Evolutionary conservation across 2,888 invertebrate genomes (phyloP).

Genomic region (Pyralis farinalis): DNA sequence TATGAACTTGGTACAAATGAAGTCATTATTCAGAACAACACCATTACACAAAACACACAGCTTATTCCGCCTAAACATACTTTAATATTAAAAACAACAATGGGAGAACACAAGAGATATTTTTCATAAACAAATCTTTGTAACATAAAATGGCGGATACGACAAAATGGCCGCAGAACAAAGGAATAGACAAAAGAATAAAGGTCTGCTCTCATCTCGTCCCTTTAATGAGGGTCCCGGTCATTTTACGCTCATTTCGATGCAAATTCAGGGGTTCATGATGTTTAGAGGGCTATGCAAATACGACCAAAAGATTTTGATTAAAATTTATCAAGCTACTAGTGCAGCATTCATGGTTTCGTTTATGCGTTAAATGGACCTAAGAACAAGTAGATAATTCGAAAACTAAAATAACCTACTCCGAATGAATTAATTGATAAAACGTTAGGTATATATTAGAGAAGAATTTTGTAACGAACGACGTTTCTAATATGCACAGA

Average conservation of each 20-base stretch:
- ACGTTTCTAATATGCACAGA: no score
- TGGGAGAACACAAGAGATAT: constrained; percentile 21
- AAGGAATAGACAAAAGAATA: constrained; percentile 68
- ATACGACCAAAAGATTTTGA: constrained; percentile 68
- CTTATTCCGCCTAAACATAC: background rate
- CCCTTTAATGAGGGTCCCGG: constrained; percentile 64
- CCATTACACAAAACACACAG: constrained; percentile 4
- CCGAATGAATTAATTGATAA: no score
- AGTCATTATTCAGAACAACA: background rate
- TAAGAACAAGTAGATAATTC: no score
- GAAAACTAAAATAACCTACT: no score
- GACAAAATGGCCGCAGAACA: constrained; percentile 46
- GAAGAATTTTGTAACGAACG: no score
- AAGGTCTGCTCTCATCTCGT: constrained; percentile 50
- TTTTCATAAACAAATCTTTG: constrained; percentile 52
- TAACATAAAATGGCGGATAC: constrained; percentile 49
- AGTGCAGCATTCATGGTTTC: constrained; percentile 15
- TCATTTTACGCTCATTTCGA: constrained; percentile 72
- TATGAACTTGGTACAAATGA: background rate
- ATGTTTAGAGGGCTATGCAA: constrained; percentile 68
- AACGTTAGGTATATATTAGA: no score
- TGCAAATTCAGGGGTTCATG: constrained; percentile 71
- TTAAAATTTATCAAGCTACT: constrained; percentile 62
- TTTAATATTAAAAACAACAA: constrained; percentile 9
- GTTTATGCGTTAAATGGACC: background rate